Percentiles rank a stretch among this genome's conserved stretches.
Conservation (phyloP, 2,888 invertebrate genomes). For the Cephalotes varians region DNA sequence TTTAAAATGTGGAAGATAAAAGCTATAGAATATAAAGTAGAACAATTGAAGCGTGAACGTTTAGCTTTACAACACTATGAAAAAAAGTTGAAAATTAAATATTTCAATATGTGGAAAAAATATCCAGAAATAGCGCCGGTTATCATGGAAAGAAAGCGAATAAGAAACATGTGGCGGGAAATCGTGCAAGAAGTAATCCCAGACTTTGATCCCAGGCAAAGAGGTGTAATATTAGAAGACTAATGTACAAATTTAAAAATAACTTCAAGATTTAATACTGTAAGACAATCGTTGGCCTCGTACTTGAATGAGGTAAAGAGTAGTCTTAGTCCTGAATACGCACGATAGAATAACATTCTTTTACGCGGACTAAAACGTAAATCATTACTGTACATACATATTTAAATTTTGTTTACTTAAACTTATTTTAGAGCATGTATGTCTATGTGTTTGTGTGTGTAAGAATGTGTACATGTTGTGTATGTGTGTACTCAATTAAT, state of each 20-base stretch:
- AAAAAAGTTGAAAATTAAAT: constrained; percentile 71
- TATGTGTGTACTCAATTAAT: constrained; percentile 50
- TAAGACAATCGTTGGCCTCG: constrained; percentile 30
- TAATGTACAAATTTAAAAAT: constrained; percentile 48
- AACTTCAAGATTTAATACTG: constrained; percentile 17
- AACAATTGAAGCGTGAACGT: constrained; percentile 67
- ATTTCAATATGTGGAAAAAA: constrained; percentile 78
- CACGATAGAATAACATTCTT: constrained; percentile 8
- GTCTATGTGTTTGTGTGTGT: not conserved
- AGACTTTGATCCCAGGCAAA: constrained; percentile 79
- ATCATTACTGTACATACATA: constrained; percentile 24
- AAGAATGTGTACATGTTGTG: not conserved
- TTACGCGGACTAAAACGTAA: constrained; percentile 27
- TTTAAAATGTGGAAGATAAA: constrained; percentile 87
- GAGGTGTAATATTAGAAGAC: constrained; percentile 76
- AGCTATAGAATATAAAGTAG: constrained; percentile 85
- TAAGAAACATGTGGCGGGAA: constrained; percentile 79
- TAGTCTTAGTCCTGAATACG: constrained; percentile 21
- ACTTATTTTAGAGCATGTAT: constrained; percentile 41
- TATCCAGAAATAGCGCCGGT: constrained; percentile 77
- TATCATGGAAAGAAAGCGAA: constrained; percentile 80
- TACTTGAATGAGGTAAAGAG: constrained; percentile 24
- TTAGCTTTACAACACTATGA: constrained; percentile 71
- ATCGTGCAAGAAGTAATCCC: constrained; percentile 82
- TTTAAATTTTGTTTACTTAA: constrained; percentile 32